Percentiles rank a stretch among this genome's conserved stretches.
phyloP scores from a whole-genome alignment of 2,888 invertebrate species.

The Agrochola litura region DNA sequence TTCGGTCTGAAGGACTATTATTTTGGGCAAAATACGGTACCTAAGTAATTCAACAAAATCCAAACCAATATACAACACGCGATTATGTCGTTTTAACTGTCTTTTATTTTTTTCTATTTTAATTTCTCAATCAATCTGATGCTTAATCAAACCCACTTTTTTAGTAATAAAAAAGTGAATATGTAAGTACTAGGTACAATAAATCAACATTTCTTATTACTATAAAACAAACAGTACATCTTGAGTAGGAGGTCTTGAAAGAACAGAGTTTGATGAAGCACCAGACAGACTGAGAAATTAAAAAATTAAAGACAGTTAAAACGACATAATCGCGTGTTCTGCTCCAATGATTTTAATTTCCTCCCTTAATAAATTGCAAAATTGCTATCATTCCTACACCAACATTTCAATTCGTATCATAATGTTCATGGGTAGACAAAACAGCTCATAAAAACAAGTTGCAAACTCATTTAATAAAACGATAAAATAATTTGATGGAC shows the following conservation, averaged over 20 bases:
- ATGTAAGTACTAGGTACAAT: neutral
- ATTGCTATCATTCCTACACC: neutral
- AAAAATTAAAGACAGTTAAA: neutral
- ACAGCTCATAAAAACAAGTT: constrained; percentile 11
- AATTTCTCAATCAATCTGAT: constrained; percentile 1
- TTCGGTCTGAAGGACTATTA: too few species aligned
- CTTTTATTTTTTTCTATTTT: neutral
- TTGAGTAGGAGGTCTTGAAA: neutral
- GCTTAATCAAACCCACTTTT: neutral
- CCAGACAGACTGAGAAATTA: constrained; percentile 1
- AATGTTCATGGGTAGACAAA: neutral
- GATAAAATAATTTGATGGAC: constrained; percentile 37
- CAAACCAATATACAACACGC: neutral
- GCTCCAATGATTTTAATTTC: neutral
- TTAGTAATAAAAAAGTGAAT: neutral
- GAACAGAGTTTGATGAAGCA: neutral
- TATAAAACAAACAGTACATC: too few species aligned
- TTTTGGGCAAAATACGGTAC: too few species aligned
- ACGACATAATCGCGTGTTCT: neutral
- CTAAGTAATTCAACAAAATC: neutral
- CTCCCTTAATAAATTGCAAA: neutral
- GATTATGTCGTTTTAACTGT: neutral
- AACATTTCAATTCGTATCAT: constrained; percentile 19
- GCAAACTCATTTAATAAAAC: constrained; percentile 9
- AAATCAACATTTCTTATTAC: neutral